Evolutionary conservation across 2,113 vertebrate genomes (phyloP).

Genomic region (Atractosteus spatula): DNA sequence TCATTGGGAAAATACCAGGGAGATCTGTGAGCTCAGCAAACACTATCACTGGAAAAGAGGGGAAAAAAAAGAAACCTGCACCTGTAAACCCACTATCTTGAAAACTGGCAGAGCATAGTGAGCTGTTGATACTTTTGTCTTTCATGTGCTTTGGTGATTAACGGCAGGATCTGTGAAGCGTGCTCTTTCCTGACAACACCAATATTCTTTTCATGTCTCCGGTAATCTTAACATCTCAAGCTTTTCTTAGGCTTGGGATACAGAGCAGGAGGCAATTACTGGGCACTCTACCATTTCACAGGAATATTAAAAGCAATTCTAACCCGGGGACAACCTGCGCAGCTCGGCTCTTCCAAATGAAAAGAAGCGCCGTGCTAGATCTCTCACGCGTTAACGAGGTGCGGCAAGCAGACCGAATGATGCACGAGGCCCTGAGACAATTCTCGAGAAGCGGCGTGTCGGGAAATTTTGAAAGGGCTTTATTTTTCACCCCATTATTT

Average conservation of each 20-base stretch:
- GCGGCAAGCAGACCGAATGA: not conserved
- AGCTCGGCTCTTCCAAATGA: conserved; percentile 1
- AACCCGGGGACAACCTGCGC: conserved; percentile 9
- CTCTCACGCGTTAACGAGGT: not conserved
- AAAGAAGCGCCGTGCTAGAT: conserved; percentile 6
- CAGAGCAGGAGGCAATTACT: conserved; percentile 21
- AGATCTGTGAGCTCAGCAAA: not conserved
- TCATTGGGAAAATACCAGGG: no score
- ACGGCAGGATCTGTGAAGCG: conserved; percentile 32
- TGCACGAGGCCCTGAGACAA: not conserved
- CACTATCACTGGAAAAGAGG: conserved; percentile 18
- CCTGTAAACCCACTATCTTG: conserved; percentile 24
- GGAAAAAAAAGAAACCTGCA: conserved; percentile 37
- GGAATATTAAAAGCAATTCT: conserved; percentile 2
- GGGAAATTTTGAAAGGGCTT: not conserved
- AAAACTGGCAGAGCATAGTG: not conserved
- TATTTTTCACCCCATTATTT: not conserved
- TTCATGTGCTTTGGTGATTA: conserved; percentile 8
- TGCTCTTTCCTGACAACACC: conserved; percentile 30
- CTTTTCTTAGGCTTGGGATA: conserved; percentile 27
- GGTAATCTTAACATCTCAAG: conserved; percentile 44
- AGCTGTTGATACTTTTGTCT: not conserved
- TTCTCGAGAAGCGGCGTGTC: not conserved
- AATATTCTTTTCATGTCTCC: conserved; percentile 31
- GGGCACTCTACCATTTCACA: conserved; percentile 8